Evolutionary conservation across 1,140 invertebrate genomes (phyloP), one percentile per base, ranked within the genome.

Genomic region (Dreissena polymorpha): DNA sequence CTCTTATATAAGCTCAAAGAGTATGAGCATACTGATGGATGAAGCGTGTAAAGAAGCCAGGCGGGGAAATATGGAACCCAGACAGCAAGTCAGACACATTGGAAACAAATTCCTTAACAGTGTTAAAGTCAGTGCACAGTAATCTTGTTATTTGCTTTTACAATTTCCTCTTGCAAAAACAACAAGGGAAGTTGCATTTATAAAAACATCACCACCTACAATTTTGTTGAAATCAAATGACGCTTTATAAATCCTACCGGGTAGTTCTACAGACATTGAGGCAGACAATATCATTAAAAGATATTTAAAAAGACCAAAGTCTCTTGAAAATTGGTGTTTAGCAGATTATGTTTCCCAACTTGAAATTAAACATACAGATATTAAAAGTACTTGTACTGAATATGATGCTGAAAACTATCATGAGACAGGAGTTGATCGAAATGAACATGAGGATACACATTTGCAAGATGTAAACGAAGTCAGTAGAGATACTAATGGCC

Each of bases 41-140:
- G 23, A 60, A 67, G 86, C 86, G 14, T 27, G 18, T 23, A 53
- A 83, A 72, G 85, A 87, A 70, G 84, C 39, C 21, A 53, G 68
- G 29, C 27, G 55, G 53, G 86, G 79, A 21, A 87, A 87, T 39
- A 50, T 77, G 10, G 60, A 65, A 21, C n/a, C 83, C 13, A 79
- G 69, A 68, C 21, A 87, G 23, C 23, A 84, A 75, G 39, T 87
- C 1, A 64, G 69, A 74, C 53, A 75, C 39, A 78, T 86, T 27
- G 71, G 51, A 60, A 86, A 87, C 64, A 80, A 86, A 49, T 85
- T 86, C 57, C 39, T 88, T 0, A 86, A 82, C 50, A 60, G 70
- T 65, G 65, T 76, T 81, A 81, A 87, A 79, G 51, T 86, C 16
- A 67, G 50, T 49, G 86, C 86, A 53, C 82, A 87, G 55, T 81